Conservation (phyloP, 2,113 vertebrate species). For the Antigone vipio region DNA sequence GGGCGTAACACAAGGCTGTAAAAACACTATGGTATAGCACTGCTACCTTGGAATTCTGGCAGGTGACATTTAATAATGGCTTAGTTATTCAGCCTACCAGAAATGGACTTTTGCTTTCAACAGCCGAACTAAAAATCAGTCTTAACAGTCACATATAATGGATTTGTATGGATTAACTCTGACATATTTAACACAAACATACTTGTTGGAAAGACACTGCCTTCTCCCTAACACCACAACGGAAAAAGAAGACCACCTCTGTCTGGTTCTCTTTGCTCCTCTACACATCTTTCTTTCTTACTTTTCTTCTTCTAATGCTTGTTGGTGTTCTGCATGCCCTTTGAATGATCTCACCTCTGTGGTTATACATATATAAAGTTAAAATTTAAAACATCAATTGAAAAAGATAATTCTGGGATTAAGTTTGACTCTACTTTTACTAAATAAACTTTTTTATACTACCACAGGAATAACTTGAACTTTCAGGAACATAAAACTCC, state of each 20-base stretch:
- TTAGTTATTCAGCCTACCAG: neutral
- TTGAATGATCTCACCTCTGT: neutral
- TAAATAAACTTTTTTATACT: neutral
- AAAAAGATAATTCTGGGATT: neutral
- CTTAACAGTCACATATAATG: neutral
- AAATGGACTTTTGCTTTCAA: neutral
- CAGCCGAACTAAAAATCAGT: neutral
- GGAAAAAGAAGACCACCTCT: neutral
- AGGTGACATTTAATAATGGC: neutral
- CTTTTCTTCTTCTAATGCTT: neutral
- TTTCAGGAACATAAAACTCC: neutral
- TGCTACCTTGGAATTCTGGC: neutral
- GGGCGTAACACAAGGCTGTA: neutral
- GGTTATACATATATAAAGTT: neutral
- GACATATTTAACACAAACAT: neutral
- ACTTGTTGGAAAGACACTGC: neutral
- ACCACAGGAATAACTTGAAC: neutral
- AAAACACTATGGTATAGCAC: neutral
- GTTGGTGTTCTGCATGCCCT: too few species aligned
- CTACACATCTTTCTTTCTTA: too few species aligned
- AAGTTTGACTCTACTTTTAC: neutral
- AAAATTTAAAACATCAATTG: neutral
- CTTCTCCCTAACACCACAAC: neutral
- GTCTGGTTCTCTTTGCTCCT: neutral
- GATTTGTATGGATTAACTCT: neutral